Evolutionary conservation across 1,140 invertebrate genomes (phyloP).

Genomic region (Lanistes nyassanus): DNA sequence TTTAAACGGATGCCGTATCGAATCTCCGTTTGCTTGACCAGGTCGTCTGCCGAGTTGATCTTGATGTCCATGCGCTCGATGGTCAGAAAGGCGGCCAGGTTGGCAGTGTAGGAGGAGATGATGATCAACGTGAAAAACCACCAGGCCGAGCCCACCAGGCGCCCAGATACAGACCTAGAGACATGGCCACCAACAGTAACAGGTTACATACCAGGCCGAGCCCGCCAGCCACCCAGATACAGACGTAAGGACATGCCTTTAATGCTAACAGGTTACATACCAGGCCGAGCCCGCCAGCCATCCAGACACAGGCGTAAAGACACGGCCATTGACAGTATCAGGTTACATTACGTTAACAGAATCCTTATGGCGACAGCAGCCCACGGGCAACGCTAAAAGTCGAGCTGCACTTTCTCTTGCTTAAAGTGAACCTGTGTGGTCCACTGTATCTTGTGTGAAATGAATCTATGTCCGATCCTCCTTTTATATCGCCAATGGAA

Average conservation of each 20-base stretch:
- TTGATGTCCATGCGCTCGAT: slow-evolving; percentile 53
- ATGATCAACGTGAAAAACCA: slow-evolving; percentile 67
- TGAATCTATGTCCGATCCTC: too few species aligned
- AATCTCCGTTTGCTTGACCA: slow-evolving; percentile 89
- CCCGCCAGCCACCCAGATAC: slow-evolving; percentile 80
- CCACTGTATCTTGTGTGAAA: too few species aligned
- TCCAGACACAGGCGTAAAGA: slow-evolving; percentile 55
- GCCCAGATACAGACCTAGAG: slow-evolving; percentile 56
- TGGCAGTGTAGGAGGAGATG: slow-evolving; percentile 74
- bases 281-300: slow-evolving; percentile 87
- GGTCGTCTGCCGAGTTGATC: slow-evolving; percentile 54
- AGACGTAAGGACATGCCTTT: slow-evolving; percentile 39
- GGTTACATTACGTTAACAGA: too few species aligned
- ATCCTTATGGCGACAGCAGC: too few species aligned
- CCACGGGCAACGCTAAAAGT: too few species aligned
- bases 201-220: slow-evolving; percentile 72
- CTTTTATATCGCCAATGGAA: too few species aligned
- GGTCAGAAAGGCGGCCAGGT: slow-evolving; percentile 61
- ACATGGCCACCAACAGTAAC: neutral
- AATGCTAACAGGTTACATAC: slow-evolving; percentile 33
- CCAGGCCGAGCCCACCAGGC: slow-evolving; percentile 88
- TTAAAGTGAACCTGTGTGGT: too few species aligned
- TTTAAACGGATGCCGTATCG: slow-evolving; percentile 92
- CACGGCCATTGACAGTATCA: neutral
- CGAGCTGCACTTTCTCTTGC: too few species aligned